Evolutionary conservation across 1,140 invertebrate genomes (phyloP).

Genomic region (Andrena cerasifolii): DNA sequence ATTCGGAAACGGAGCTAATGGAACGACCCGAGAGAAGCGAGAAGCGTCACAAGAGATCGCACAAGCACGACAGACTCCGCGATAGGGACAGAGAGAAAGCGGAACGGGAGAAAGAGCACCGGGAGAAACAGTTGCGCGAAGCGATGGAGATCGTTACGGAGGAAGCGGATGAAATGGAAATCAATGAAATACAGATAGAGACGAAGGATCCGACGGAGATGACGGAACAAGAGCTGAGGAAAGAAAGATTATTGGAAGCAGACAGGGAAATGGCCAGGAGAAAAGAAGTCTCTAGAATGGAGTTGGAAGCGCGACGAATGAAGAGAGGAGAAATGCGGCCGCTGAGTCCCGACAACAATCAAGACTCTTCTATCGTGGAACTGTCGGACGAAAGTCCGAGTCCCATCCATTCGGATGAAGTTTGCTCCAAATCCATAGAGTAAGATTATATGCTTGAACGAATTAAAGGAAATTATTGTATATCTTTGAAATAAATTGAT

Average conservation of each 20-base stretch:
- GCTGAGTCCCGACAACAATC: conserved; percentile 73
- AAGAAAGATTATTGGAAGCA: conserved; percentile 82
- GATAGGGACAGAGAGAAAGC: conserved; percentile 77
- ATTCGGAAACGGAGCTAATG: conserved; percentile 78
- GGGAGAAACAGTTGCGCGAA: conserved; percentile 80
- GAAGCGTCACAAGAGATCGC: conserved; percentile 81
- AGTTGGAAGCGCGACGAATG: conserved; percentile 82
- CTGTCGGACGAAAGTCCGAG: conserved; percentile 76
- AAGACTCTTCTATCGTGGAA: conserved; percentile 77
- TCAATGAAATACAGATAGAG: conserved; percentile 64
- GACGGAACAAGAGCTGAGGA: conserved; percentile 84
- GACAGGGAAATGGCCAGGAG: conserved; percentile 90
- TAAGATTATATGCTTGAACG: conserved; percentile 54
- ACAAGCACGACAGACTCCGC: conserved; percentile 76
- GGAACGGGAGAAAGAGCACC: conserved; percentile 74
- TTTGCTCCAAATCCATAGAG: conserved; percentile 75
- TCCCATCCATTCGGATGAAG: conserved; percentile 71
- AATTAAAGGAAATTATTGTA: no score
- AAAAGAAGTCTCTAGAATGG: conserved; percentile 86
- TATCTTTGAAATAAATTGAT: no score
- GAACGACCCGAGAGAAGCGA: conserved; percentile 75
- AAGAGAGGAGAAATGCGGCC: conserved; percentile 82
- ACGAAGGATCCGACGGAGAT: conserved; percentile 76
- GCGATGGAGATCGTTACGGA: conserved; percentile 79
- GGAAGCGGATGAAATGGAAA: conserved; percentile 66